Conservation (phyloP, 2,888 invertebrate genomes). For the Idaea biselata region DNA sequence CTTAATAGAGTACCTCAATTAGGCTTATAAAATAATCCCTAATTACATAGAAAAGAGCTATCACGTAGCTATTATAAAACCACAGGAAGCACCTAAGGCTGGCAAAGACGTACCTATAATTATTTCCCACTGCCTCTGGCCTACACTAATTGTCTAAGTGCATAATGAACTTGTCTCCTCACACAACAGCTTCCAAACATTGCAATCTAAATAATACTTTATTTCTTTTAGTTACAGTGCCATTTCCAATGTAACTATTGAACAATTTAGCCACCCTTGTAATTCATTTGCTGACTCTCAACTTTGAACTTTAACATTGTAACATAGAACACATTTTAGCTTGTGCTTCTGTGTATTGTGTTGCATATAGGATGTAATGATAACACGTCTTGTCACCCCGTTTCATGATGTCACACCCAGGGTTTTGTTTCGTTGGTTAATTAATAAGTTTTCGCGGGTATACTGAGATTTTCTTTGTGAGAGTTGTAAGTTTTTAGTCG, state of each 20-base stretch:
- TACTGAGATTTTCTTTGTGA: conserved; percentile 38
- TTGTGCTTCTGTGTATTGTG: conserved; percentile 19
- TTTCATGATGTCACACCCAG: conserved; percentile 43
- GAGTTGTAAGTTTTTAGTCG: conserved; percentile 22
- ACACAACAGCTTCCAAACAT: conserved; percentile 5
- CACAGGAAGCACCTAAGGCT: conserved; percentile 64
- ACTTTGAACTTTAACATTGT: conserved; percentile 12
- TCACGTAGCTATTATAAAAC: conserved; percentile 47
- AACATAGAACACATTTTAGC: conserved; percentile 31
- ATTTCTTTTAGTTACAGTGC: conserved; percentile 25
- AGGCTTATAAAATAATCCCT: conserved; percentile 29
- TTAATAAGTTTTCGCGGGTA: conserved; percentile 62
- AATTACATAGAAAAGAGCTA: conserved; percentile 21
- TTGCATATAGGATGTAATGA: conserved; percentile 45
- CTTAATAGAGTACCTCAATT: no score
- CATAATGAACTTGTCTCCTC: conserved; percentile 73
- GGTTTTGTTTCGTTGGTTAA: conserved; percentile 61
- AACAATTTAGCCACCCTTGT: neutral
- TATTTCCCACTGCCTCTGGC: conserved; percentile 53
- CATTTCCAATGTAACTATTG: conserved; percentile 31
- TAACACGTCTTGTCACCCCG: conserved; percentile 58
- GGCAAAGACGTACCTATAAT: conserved; percentile 44
- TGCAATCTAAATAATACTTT: conserved; percentile 22
- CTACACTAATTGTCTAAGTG: conserved; percentile 79
- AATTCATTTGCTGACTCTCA: neutral